Evolutionary conservation across 2,797 vertebrate genomes (phyloP), one percentile per base, ranked within the genome.

Genomic region (Discoglossus pictus): DNA sequence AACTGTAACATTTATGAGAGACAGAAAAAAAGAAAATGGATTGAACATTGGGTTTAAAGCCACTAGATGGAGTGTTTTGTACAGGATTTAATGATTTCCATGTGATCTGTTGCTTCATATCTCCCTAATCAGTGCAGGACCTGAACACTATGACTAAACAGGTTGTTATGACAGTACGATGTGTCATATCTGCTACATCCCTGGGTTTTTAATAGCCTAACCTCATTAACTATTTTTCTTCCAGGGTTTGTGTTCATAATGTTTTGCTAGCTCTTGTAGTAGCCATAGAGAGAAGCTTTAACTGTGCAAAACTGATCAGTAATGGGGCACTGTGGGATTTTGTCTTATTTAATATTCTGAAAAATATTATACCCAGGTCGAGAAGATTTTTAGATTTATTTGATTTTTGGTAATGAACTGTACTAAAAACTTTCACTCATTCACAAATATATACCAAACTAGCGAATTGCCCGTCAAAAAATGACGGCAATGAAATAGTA

Each of bases 11-110:
- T n/a, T n/a, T n/a, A n/a, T n/a, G n/a, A n/a, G n/a, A n/a, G n/a
- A n/a, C 4, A n/a, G 3, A 51, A 6, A n/a, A 31, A 27, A 51
- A 51, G 3, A 13, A n/a, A 44, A 50, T 11, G 15, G 44, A 25
- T 2, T 35, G 51, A 17, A 34, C 7, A 9, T 8, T 18, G 7
- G n/a, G 11, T 10, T 25, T 21, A 43, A 54, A 13, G 36, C 74
- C 74, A 43, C 76, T 74, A 77, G 76, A 65, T 75, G 74, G 74
- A 62, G 67, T 62, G 40, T 61, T 69, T 16, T 69, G 51, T 27
- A 39, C 51, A 55, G 42, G 21, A 25, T 69, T 62, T 62, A 16
- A 34, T 2, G 10, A 47, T 25, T 39, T 25, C 36, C 16, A 40
- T 48, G 34, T 39, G 34, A 55, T 55, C 9, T 17, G 8, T 52